Evolutionary conservation across 2,113 vertebrate genomes (phyloP).

Genomic region (Eira barbara): DNA sequence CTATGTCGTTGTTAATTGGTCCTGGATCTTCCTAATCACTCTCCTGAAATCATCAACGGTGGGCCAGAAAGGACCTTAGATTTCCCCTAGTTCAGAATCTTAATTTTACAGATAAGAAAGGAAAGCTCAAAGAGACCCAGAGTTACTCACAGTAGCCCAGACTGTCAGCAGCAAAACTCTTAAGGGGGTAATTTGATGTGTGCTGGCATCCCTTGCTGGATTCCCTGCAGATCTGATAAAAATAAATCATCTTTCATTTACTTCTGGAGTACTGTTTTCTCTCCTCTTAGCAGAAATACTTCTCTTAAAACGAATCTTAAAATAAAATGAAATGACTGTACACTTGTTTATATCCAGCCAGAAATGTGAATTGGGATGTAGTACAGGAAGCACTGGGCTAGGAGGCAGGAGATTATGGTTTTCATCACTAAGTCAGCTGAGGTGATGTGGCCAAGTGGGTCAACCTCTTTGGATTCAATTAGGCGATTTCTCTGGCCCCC

Average conservation of each 20-base stretch:
- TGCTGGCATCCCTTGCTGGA: neutral
- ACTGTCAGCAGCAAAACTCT: neutral
- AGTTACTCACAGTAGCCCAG: neutral
- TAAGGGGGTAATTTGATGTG: neutral
- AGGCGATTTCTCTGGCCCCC: neutral
- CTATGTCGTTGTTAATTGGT: neutral
- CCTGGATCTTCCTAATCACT: neutral
- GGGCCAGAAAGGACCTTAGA: neutral
- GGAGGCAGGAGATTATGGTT: neutral
- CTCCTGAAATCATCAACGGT: neutral
- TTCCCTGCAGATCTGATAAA: neutral
- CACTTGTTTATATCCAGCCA: neutral
- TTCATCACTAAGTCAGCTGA: neutral
- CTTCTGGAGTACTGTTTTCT: neutral
- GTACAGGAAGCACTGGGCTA: neutral
- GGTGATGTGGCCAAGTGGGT: neutral
- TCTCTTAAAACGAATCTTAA: conserved; percentile 19
- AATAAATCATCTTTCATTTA: neutral
- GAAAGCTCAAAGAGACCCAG: neutral
- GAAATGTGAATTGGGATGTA: neutral
- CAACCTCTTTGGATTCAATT: neutral
- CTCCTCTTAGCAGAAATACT: neutral
- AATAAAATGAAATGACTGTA: neutral
- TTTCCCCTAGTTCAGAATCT: neutral
- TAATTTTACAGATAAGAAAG: neutral